phyloP scores from a whole-genome alignment of 2,113 vertebrate species.

The Copsychus sechellarum region DNA sequence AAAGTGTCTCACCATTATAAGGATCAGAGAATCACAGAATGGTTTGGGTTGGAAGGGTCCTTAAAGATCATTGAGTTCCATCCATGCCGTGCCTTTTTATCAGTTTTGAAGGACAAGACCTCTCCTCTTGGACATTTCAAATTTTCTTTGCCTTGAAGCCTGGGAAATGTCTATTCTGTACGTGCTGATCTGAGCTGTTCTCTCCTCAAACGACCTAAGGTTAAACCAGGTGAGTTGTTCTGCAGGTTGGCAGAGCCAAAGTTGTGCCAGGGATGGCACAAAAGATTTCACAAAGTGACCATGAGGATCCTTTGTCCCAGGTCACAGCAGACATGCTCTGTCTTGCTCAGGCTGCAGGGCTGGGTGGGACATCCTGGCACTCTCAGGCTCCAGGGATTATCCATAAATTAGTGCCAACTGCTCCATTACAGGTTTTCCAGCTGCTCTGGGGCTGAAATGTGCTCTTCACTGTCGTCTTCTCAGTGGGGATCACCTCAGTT shows the following conservation, averaged over 20 bases:
- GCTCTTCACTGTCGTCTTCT: not conserved
- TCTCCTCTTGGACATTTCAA: not conserved
- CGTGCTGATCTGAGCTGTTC: not conserved
- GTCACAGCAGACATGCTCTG: not conserved
- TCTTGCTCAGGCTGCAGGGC: not conserved
- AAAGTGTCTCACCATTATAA: not conserved
- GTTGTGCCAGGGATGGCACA: not conserved
- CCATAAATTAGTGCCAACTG: not conserved
- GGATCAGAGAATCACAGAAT: not conserved
- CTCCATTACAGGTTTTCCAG: not conserved
- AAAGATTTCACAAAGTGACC: not conserved
- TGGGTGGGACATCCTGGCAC: not conserved
- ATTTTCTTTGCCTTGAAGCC: not conserved
- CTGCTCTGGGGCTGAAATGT: not conserved
- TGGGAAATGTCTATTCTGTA: not conserved
- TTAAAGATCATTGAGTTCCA: not conserved
- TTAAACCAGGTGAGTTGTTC: not conserved
- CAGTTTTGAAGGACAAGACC: not conserved
- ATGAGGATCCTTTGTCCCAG: not conserved
- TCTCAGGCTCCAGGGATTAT: not conserved
- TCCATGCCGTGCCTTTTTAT: rapidly evolving
- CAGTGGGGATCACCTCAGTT: not conserved
- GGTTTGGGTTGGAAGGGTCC: not conserved
- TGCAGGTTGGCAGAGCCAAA: not conserved
- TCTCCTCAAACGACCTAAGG: not conserved